Evolutionary conservation across 2,113 vertebrate genomes (phyloP).

Genomic region (Trematomus loennbergii): DNA sequence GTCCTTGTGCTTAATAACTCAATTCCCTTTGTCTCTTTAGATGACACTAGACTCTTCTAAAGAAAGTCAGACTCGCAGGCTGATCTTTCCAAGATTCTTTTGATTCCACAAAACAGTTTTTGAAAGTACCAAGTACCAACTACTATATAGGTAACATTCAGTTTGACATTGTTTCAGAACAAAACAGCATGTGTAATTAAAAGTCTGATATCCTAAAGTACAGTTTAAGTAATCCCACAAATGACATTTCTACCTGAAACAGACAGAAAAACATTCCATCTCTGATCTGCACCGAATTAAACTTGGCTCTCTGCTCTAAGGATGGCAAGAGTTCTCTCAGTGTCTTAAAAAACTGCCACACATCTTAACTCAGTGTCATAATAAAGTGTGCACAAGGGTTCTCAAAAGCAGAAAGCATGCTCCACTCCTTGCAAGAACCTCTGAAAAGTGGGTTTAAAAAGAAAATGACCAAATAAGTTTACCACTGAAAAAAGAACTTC

Average conservation of each 20-base stretch:
- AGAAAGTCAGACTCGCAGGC: constrained; percentile 9
- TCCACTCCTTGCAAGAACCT: background rate
- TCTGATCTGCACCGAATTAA: background rate
- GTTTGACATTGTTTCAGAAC: background rate
- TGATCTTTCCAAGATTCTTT: background rate
- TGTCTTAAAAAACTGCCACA: background rate
- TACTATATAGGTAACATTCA: background rate
- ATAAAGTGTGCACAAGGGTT: background rate
- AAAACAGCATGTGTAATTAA: background rate
- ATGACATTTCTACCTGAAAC: background rate
- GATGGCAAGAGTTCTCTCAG: background rate
- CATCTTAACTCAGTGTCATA: background rate
- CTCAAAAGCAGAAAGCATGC: background rate
- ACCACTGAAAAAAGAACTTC: background rate
- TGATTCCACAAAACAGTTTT: background rate
- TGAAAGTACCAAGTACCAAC: background rate
- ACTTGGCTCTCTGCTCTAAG: background rate
- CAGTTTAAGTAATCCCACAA: background rate
- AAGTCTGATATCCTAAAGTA: background rate
- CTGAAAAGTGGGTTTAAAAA: background rate
- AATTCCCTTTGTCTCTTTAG: background rate
- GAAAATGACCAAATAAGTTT: background rate
- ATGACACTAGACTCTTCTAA: background rate
- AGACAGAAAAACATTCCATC: background rate
- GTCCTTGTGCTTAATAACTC: background rate